phyloP scores from a whole-genome alignment of 2,888 invertebrate species.

The Piscicola geometra region DNA sequence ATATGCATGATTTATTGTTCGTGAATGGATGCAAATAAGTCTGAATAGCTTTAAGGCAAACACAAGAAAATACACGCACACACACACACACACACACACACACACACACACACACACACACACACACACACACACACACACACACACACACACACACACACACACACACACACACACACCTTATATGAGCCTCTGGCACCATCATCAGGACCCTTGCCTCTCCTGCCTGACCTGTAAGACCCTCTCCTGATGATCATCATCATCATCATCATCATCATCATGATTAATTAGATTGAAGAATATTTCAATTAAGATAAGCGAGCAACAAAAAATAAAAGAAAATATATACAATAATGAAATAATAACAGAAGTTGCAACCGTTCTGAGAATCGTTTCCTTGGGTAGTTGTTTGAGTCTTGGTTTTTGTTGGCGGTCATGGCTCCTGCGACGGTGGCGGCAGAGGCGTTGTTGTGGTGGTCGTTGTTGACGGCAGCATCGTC shows the following conservation, averaged over 20 bases:
- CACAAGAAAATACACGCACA: slow-evolving; percentile 7
- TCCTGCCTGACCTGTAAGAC: neutral
- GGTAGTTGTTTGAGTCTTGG: neutral
- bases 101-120: slow-evolving; percentile 16
- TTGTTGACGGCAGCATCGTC: neutral
- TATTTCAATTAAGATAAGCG: no score
- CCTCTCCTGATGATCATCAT: neutral
- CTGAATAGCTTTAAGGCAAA: neutral
- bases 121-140: slow-evolving; percentile 19
- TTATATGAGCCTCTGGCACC: neutral
- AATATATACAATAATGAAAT: no score
- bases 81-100: slow-evolving; percentile 19
- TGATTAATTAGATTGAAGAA: no score
- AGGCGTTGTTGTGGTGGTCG: no score
- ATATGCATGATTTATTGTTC: neutral
- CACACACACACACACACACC: slow-evolving; percentile 31
- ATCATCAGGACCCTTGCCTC: neutral
- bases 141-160: slow-evolving; percentile 34
- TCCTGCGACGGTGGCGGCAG: neutral
- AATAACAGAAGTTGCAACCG: no score
- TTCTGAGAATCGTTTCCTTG: neutral
- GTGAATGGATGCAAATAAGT: neutral
- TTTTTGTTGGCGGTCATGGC: neutral
- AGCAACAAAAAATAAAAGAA: no score
- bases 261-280: no score